These are phyloP conservation scores for Hydra vulgaris DNA, from an alignment of 30 jellyfish, hydroid and myxozoan genomes.

Conservation along the genomic window DNA sequence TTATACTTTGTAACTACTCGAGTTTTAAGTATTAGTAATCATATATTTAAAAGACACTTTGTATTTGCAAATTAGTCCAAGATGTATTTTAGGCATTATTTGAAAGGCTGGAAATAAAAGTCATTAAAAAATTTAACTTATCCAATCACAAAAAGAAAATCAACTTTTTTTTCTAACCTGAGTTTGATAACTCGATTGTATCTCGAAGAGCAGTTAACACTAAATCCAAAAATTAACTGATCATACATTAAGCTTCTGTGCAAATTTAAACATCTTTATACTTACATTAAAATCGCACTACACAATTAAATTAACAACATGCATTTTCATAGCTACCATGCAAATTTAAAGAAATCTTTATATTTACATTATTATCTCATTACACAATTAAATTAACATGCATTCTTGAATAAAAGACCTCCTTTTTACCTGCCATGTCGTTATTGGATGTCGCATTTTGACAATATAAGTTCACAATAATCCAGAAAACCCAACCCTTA, in stretches of 20 bases:
- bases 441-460: background rate
- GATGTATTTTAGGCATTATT: no score
- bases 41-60: no score
- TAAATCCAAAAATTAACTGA: background rate
- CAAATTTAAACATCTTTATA: no score
- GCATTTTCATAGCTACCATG: background rate
- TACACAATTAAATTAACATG: background rate
- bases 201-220: slow-evolving; percentile 32
- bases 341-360: no score
- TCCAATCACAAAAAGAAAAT: background rate
- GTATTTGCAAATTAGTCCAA: no score
- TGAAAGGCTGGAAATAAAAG: no score
- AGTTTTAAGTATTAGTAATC: no score
- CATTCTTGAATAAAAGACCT: background rate
- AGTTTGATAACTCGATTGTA: slow-evolving; percentile 38
- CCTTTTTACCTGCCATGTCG: background rate
- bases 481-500: background rate
- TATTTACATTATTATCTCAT: no score
- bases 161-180: slow-evolving; percentile 28
- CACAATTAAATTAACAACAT: background rate
- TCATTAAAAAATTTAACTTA: no score
- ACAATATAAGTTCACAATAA: background rate
- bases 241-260: background rate
- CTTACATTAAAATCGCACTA: no score
- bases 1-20: no score